Evolutionary conservation across 2,113 vertebrate genomes (phyloP).

Genomic region (Psittacula cyanocephala): DNA sequence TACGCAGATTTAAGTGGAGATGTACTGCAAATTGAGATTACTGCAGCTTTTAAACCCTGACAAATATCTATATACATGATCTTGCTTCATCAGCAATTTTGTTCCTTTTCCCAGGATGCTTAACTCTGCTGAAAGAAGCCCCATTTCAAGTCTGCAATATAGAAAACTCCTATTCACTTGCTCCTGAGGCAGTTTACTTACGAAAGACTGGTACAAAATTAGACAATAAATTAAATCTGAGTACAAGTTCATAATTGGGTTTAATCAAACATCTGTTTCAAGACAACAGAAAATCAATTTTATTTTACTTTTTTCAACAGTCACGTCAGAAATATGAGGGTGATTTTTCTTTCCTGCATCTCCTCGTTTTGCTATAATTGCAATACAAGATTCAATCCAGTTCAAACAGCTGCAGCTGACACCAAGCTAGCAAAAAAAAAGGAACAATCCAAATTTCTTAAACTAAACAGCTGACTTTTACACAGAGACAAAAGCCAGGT

Average conservation of each 20-base stretch:
- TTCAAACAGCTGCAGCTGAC: slow-evolving; percentile 1
- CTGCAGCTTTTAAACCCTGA: neutral
- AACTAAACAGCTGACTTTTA: neutral
- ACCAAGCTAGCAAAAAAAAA: neutral
- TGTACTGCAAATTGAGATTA: neutral
- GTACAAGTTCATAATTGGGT: neutral
- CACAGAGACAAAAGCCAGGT: neutral
- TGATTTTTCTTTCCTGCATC: neutral
- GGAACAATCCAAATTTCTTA: neutral
- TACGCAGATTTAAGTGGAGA: neutral
- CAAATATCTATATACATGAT: neutral
- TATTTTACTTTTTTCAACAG: neutral
- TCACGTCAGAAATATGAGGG: neutral
- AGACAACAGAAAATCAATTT: neutral
- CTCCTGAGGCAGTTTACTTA: neutral
- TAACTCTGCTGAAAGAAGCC: neutral
- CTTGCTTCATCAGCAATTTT: slow-evolving; percentile 10
- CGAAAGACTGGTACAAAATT: slow-evolving; percentile 17
- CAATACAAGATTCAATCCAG: neutral
- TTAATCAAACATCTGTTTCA: slow-evolving; percentile 39
- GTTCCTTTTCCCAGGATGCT: neutral
- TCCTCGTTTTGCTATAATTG: neutral
- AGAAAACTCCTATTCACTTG: neutral
- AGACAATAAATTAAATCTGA: slow-evolving; percentile 44
- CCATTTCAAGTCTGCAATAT: neutral